Evolutionary conservation across 2,113 vertebrate genomes (phyloP).

Genomic region (Xenotilapia leptura): DNA sequence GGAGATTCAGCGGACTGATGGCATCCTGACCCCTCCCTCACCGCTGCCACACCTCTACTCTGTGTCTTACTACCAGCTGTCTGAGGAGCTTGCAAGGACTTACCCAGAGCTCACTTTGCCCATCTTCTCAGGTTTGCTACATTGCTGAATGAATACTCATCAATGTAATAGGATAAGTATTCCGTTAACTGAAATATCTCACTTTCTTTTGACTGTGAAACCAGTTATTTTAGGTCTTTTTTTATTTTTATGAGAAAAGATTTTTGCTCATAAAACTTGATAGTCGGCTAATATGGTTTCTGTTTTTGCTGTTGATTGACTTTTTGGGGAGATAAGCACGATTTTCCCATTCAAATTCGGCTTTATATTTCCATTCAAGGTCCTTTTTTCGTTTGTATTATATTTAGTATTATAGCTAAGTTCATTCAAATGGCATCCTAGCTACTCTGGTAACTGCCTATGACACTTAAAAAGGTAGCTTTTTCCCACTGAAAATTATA

Average conservation of each 20-base stretch:
- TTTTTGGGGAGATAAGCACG: not conserved
- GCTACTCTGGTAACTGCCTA: not conserved
- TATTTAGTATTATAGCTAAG: not conserved
- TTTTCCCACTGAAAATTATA: not conserved
- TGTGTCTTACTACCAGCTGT: conserved; percentile 92
- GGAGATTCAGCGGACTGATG: conserved; percentile 90
- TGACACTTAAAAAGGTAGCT: not conserved
- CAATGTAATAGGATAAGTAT: not conserved
- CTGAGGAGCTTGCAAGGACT: conserved; percentile 92
- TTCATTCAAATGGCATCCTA: not conserved
- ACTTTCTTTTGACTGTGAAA: not conserved
- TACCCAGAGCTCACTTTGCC: conserved; percentile 95
- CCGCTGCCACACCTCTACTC: conserved; percentile 94
- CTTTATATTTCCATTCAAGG: not conserved
- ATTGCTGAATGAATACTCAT: not conserved
- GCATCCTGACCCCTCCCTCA: conserved; percentile 85
- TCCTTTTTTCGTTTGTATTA: not conserved
- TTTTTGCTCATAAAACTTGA: not conserved
- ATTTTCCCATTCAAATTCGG: rapidly evolving
- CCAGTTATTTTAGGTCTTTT: not conserved
- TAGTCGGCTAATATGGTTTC: not conserved
- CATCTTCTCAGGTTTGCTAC: conserved; percentile 89
- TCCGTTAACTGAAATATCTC: not conserved
- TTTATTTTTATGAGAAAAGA: not conserved
- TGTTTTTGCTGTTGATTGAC: not conserved